A percentile compares a stretch with the other conserved stretches of the same genome.
These are phyloP conservation scores for Balanococcus diminutus DNA, from an alignment of 2,888 invertebrate species.

Conservation along the genomic window DNA sequence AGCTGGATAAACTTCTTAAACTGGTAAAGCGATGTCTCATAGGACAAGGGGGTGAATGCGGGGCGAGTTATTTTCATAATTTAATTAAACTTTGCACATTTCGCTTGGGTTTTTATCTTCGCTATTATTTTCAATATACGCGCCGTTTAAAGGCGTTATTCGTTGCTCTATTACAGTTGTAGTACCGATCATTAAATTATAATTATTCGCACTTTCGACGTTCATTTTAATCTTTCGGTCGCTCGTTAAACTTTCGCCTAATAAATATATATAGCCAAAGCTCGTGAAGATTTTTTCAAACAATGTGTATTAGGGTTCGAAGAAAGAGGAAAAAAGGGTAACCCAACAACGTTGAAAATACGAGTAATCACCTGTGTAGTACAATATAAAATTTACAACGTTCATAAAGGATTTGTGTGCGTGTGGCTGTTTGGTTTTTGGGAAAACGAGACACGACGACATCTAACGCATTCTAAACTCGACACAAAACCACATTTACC, in stretches of 20 bases:
- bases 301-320: background rate
- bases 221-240: background rate
- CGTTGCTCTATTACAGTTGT: background rate
- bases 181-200: constrained; percentile 32
- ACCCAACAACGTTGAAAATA: background rate
- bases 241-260: constrained; percentile 23
- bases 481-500: background rate
- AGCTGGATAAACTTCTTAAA: background rate
- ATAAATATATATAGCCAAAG: background rate
- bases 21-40: background rate
- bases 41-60: background rate
- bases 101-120: constrained; percentile 15
- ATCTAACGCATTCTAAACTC: constrained; percentile 12
- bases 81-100: constrained; percentile 34
- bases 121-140: constrained; percentile 39
- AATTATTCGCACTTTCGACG: constrained; percentile 40
- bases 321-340: background rate
- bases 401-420: background rate
- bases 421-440: background rate
- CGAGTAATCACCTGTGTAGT: no score
- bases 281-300: constrained; percentile 3
- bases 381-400: constrained; percentile 3
- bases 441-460: background rate
- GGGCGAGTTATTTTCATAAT: constrained; percentile 27
- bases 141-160: constrained; percentile 1